Evolutionary conservation across 2,113 vertebrate species (phyloP).

Genomic region (Pterophyllum scalare): DNA sequence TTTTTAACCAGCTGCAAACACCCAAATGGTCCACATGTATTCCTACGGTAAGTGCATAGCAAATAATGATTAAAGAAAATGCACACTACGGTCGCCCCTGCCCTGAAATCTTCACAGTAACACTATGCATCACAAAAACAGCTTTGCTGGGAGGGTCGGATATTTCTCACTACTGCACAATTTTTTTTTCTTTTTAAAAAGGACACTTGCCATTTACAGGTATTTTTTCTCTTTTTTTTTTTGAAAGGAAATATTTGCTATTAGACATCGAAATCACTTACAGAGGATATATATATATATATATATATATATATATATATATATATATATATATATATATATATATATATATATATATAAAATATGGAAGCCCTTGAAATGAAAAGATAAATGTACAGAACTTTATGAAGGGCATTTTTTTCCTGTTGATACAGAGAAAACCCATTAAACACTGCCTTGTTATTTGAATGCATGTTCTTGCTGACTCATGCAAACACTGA

Average conservation of each 20-base stretch:
- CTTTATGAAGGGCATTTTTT: not conserved
- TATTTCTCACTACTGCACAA: constrained; percentile 20
- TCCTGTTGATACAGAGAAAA: not conserved
- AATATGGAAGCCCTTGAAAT: constrained; percentile 65
- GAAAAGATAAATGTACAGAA: not conserved
- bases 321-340: constrained; percentile 21
- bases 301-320: constrained; percentile 19
- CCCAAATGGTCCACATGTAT: constrained; percentile 5
- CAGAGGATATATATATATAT: constrained; percentile 14
- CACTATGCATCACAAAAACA: constrained; percentile 38
- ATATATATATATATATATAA: constrained; percentile 8
- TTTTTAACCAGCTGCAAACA: constrained; percentile 3
- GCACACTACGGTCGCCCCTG: constrained; percentile 6
- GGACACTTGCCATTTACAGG: constrained; percentile 37
- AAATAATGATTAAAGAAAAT: constrained; percentile 34
- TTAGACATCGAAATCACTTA: not conserved
- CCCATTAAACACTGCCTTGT: constrained; percentile 1
- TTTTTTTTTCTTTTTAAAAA: no score
- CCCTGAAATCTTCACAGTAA: constrained; percentile 43
- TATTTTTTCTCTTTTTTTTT: not conserved
- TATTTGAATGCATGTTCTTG: constrained; percentile 18
- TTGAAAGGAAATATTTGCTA: constrained; percentile 19
- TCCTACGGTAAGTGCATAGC: constrained; percentile 50
- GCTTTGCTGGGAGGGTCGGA: constrained; percentile 21
- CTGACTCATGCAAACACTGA: constrained; percentile 40